Conservation (phyloP, 2,797 vertebrate species). For the Pempheris klunzingeri region DNA sequence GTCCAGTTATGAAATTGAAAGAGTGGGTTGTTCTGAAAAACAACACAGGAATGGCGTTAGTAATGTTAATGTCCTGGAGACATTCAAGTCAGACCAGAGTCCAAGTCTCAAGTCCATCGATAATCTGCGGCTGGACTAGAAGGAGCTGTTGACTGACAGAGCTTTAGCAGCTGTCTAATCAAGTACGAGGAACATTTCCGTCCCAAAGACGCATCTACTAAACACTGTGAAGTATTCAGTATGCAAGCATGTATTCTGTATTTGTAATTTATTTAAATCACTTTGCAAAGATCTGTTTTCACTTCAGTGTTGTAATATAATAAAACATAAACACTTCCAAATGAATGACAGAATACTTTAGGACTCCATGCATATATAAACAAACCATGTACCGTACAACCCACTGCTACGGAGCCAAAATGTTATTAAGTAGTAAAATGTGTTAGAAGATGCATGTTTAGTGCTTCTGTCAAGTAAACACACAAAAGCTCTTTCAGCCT, state of each 20-base stretch:
- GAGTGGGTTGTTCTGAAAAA: neutral
- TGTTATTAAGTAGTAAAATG: slow-evolving; percentile 11
- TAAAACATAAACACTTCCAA: neutral
- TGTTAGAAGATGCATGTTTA: slow-evolving; percentile 25
- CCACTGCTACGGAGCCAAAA: neutral
- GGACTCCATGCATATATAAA: neutral
- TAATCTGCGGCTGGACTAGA: neutral
- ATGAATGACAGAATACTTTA: neutral
- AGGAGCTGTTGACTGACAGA: neutral
- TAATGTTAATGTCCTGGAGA: neutral
- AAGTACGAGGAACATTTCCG: no score
- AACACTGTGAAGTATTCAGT: no score
- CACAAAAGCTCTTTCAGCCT: slow-evolving; percentile 28
- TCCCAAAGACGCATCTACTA: neutral
- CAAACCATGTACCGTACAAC: neutral
- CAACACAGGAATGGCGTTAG: neutral
- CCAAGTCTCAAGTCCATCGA: neutral
- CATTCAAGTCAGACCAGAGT: no score
- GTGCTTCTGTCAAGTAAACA: slow-evolving; percentile 27
- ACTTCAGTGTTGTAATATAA: neutral
- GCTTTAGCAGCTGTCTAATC: neutral
- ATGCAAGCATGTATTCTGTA: neutral
- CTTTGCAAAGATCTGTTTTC: neutral
- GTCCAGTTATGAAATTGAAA: neutral
- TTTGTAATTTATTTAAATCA: neutral